Conservation (phyloP, 37 sponge, comb jelly and placozoan genomes). For the Dysidea cf. avara region DNA sequence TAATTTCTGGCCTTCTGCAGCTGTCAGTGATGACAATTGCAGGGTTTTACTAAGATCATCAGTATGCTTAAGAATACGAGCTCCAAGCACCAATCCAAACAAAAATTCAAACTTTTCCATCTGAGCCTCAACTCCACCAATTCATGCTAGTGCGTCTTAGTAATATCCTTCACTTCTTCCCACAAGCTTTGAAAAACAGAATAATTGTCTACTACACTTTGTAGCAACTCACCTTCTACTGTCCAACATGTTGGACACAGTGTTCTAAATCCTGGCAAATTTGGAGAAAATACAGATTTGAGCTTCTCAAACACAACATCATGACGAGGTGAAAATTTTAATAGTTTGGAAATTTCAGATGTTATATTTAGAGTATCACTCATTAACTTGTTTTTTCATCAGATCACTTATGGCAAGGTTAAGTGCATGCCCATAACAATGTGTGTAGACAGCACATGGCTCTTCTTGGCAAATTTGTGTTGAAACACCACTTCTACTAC, state of each 20-base stretch:
- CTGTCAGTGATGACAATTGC: slow-evolving; percentile 34
- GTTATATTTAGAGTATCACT: slow-evolving; percentile 44
- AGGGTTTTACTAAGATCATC: slow-evolving; percentile 38
- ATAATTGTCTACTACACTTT: slow-evolving; percentile 44
- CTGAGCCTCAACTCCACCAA: slow-evolving; percentile 24
- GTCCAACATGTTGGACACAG: slow-evolving; percentile 58
- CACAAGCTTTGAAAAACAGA: slow-evolving; percentile 22
- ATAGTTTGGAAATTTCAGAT: slow-evolving; percentile 52
- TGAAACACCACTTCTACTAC: slow-evolving; percentile 26
- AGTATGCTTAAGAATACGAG: slow-evolving; percentile 34
- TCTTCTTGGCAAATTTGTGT: slow-evolving; percentile 35
- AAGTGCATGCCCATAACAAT: slow-evolving; percentile 53
- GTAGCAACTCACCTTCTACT: slow-evolving; percentile 22
- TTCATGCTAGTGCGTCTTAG: slow-evolving; percentile 38
- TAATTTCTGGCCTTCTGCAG: slow-evolving; percentile 37
- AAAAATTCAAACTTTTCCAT: slow-evolving; percentile 30
- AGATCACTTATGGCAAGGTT: too few species aligned
- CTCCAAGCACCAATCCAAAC: slow-evolving; percentile 44
- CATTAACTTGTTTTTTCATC: slow-evolving; percentile 24
- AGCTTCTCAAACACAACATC: slow-evolving; percentile 28
- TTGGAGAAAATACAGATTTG: slow-evolving; percentile 31
- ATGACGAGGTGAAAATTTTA: slow-evolving; percentile 41
- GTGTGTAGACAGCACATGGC: slow-evolving; percentile 42
- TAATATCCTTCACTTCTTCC: slow-evolving; percentile 4
- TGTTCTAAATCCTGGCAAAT: slow-evolving; percentile 41